Percentiles rank a stretch among this genome's conserved stretches.
phyloP scores from a whole-genome alignment of 2,797 vertebrate genomes.

The Phrynocephalus vlangalii region DNA sequence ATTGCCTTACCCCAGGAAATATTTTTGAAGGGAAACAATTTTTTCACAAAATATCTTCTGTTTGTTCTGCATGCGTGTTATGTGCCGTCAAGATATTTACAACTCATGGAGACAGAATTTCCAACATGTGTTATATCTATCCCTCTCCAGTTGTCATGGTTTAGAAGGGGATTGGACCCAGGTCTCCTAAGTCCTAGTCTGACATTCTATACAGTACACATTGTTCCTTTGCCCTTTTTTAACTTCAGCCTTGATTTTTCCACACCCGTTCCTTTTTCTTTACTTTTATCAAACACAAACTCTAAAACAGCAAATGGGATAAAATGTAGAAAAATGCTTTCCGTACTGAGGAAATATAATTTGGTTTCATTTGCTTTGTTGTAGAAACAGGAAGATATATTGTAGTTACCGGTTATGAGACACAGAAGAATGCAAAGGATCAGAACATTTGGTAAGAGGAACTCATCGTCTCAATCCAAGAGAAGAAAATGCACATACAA shows the following conservation, averaged over 20 bases:
- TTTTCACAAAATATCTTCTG: neutral
- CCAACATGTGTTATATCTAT: too few relatives aligned
- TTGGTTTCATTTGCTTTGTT: constrained; percentile 34
- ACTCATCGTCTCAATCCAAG: constrained; percentile 15
- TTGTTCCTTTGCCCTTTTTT: neutral
- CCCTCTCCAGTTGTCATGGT: too few relatives aligned
- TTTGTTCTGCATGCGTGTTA: too few relatives aligned
- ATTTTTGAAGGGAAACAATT: neutral
- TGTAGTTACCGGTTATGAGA: constrained; percentile 36
- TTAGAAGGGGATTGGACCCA: too few relatives aligned
- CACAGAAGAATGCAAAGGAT: neutral
- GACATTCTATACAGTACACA: neutral
- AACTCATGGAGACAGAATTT: too few relatives aligned
- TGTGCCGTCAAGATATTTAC: too few relatives aligned
- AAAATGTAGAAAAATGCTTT: constrained; percentile 33
- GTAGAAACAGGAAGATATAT: constrained; percentile 27
- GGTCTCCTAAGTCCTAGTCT: neutral
- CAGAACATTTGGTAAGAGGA: neutral
- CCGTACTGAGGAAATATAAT: constrained; percentile 33
- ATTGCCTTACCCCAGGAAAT: neutral
- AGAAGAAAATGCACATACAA: constrained; percentile 11
- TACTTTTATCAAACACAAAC: constrained; percentile 41
- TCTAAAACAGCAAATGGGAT: constrained; percentile 44
- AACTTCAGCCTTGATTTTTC: constrained; percentile 16
- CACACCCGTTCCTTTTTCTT: constrained; percentile 38